These are phyloP conservation scores for Bruchidius siliquastri DNA, from an alignment of 2,888 invertebrate species.

Conservation along the genomic window DNA sequence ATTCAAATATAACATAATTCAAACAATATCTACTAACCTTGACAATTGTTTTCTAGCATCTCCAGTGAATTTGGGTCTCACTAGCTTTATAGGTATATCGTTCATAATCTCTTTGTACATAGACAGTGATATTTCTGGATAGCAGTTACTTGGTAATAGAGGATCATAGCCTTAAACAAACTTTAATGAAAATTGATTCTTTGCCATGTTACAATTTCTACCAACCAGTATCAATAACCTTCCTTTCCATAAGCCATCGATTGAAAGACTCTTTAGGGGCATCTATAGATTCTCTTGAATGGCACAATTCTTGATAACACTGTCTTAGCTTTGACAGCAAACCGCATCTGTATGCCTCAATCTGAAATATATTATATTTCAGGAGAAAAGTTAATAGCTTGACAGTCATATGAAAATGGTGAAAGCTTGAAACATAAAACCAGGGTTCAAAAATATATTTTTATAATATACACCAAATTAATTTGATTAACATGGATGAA, in stretches of 20 bases:
- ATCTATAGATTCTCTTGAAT: conserved; percentile 87
- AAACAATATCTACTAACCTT: conserved; percentile 15
- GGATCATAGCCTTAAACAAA: conserved; percentile 77
- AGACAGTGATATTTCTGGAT: conserved; percentile 85
- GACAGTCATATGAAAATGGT: neutral
- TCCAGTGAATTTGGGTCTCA: conserved; percentile 92
- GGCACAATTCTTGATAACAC: conserved; percentile 91
- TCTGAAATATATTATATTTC: neutral
- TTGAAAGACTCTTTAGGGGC: conserved; percentile 96
- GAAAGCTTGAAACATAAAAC: too few species aligned
- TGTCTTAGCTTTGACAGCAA: conserved; percentile 79
- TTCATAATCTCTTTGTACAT: conserved; percentile 98
- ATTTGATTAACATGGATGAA: too few species aligned
- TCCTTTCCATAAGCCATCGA: conserved; percentile 93
- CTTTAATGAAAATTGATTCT: conserved; percentile 1
- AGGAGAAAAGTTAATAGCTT: neutral
- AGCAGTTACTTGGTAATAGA: conserved; percentile 84
- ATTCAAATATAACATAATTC: neutral
- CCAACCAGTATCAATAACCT: conserved; percentile 72
- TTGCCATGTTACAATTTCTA: neutral
- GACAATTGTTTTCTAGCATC: conserved; percentile 89
- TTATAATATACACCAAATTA: too few species aligned
- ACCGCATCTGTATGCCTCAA: conserved; percentile 66
- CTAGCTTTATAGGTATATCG: conserved; percentile 92
- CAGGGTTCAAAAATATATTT: too few species aligned